These are phyloP conservation scores for Tachystola acroxantha DNA, from an alignment of 2,888 invertebrate species.

Conservation along the genomic window DNA sequence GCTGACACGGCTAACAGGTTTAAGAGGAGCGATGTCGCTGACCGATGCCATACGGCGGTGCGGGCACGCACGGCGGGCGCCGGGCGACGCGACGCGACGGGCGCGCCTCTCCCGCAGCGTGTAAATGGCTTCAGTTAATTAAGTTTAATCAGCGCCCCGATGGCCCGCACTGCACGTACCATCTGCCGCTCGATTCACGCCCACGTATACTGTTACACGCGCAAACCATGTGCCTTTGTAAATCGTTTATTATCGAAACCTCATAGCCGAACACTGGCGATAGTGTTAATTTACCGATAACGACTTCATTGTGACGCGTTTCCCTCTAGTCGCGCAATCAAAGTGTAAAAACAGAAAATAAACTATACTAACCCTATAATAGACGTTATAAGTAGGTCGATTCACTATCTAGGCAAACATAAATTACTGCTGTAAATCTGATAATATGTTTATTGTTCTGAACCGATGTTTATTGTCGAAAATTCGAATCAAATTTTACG, in stretches of 20 bases:
- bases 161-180: constrained; percentile 36
- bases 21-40: constrained; percentile 32
- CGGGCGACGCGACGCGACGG: constrained; percentile 22
- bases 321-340: neutral
- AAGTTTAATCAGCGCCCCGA: constrained; percentile 73
- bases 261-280: constrained; percentile 4
- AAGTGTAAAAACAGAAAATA: neutral
- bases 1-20: constrained; percentile 11
- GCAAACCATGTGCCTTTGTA: constrained; percentile 7
- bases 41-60: constrained; percentile 40
- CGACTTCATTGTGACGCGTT: neutral
- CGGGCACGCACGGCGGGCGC: constrained; percentile 15
- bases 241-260: constrained; percentile 10
- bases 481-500: constrained; percentile 3
- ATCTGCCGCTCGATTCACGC: constrained; percentile 66
- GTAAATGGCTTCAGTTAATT: constrained; percentile 78
- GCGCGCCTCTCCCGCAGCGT: constrained; percentile 41
- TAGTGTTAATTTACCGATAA: constrained; percentile 3
- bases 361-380: neutral
- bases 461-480: constrained; percentile 5
- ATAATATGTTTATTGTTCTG: constrained; percentile 9
- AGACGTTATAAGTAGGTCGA: neutral
- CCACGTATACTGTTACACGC: constrained; percentile 62
- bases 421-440: constrained; percentile 3
- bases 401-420: neutral